A percentile compares a stretch with the other conserved stretches of the same genome.
Conservation (phyloP, 2,888 invertebrate genomes). For the Drosophila tanythrix region DNA sequence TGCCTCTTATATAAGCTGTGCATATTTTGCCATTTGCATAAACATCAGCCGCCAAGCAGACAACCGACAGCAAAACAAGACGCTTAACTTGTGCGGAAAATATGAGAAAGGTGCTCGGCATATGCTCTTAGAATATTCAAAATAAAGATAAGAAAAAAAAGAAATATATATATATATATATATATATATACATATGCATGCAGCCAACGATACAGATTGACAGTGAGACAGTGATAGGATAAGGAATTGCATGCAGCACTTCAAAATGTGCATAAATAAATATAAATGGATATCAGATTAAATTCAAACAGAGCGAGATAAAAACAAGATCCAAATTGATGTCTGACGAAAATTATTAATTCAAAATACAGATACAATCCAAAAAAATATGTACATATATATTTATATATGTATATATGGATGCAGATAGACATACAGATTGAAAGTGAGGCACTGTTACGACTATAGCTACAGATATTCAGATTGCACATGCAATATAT, state of each 20-base stretch:
- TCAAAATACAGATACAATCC: not conserved
- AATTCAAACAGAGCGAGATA: no score
- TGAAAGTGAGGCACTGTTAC: not conserved
- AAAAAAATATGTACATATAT: not conserved
- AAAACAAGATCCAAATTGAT: not conserved
- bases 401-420: not conserved
- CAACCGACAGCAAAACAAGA: constrained; percentile 16
- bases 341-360: not conserved
- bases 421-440: not conserved
- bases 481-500: not conserved
- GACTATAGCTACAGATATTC: not conserved
- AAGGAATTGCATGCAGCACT: no score
- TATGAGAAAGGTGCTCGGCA: constrained; percentile 5
- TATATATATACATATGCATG: no score
- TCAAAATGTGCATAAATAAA: no score
- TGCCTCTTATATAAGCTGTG: constrained; percentile 16
- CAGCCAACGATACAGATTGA: no score
- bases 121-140: not conserved
- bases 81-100: constrained; percentile 6
- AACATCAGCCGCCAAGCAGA: constrained; percentile 48
- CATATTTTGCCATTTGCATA: constrained; percentile 65
- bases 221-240: no score
- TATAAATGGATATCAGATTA: no score
- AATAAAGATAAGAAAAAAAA: not conserved
- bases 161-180: not conserved